phyloP scores from a whole-genome alignment of 2,113 vertebrate genomes.

The Oophaga pumilio region DNA sequence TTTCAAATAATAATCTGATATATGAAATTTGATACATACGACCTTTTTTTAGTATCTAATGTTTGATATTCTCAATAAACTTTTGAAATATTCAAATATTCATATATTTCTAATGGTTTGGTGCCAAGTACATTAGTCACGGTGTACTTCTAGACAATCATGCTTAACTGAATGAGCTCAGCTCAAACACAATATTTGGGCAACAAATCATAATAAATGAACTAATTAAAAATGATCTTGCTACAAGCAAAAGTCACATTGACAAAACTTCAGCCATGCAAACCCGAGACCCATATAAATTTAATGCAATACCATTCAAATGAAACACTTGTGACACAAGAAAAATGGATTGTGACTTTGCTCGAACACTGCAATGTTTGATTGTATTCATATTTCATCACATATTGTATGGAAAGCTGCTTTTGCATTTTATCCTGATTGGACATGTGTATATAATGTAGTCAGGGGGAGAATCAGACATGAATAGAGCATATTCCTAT shows the following conservation, averaged over 20 bases:
- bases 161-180: neutral
- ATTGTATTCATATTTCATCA: constrained; percentile 10
- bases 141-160: neutral
- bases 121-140: neutral
- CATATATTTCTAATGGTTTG: neutral
- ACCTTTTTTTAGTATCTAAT: neutral
- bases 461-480: neutral
- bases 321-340: neutral
- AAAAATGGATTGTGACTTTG: constrained; percentile 1
- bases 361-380: neutral
- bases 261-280: neutral
- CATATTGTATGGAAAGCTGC: neutral
- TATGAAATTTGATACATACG: neutral
- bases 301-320: neutral
- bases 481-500: neutral
- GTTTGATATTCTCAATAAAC: neutral
- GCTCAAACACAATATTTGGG: neutral
- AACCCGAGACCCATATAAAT: neutral
- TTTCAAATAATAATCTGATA: neutral
- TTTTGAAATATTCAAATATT: neutral
- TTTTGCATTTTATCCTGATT: neutral
- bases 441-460: too few species aligned
- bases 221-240: constrained; percentile 1
- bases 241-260: constrained; percentile 17
- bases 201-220: neutral